These are phyloP conservation scores for Scotopteryx bipunctaria DNA, from an alignment of 2,888 invertebrate genomes.

Conservation along the genomic window DNA sequence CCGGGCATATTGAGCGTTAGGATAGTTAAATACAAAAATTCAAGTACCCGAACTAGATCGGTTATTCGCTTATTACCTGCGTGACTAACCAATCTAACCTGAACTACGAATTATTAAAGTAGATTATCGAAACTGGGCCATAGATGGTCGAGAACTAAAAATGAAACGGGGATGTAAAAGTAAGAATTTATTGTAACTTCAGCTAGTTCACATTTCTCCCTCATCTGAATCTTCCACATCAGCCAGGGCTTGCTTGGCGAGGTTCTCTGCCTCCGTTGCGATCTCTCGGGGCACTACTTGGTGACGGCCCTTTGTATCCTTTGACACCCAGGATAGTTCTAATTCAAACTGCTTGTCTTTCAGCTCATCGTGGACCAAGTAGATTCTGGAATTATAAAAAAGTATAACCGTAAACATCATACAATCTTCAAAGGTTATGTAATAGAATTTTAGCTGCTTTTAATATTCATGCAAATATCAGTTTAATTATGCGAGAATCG, in stretches of 20 bases:
- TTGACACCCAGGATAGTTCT: constrained; percentile 97
- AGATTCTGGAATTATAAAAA: constrained; percentile 85
- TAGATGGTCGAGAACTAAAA: constrained; percentile 2
- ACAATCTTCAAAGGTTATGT: too few species aligned
- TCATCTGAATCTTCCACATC: constrained; percentile 94
- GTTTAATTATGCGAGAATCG: too few species aligned
- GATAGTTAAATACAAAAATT: too few species aligned
- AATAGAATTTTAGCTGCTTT: too few species aligned
- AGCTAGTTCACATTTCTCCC: constrained; percentile 85
- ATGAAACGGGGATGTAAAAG: constrained; percentile 42
- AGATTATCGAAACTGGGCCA: too few species aligned
- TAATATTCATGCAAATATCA: too few species aligned
- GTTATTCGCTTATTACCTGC: too few species aligned
- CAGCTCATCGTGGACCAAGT: constrained; percentile 95
- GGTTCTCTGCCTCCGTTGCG: constrained; percentile 92
- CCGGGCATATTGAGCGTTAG: too few species aligned
- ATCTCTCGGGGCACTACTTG: constrained; percentile 90
- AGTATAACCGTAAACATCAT: too few species aligned
- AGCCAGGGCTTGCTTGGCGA: constrained; percentile 93
- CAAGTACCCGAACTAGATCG: too few species aligned
- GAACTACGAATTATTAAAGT: too few species aligned
- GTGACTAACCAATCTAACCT: too few species aligned
- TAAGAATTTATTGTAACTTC: constrained; percentile 62
- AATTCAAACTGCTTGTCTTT: constrained; percentile 98
- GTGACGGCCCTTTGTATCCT: constrained; percentile 90